Conservation (phyloP, 2,113 vertebrate genomes). For the Notiomystis cincta region DNA sequence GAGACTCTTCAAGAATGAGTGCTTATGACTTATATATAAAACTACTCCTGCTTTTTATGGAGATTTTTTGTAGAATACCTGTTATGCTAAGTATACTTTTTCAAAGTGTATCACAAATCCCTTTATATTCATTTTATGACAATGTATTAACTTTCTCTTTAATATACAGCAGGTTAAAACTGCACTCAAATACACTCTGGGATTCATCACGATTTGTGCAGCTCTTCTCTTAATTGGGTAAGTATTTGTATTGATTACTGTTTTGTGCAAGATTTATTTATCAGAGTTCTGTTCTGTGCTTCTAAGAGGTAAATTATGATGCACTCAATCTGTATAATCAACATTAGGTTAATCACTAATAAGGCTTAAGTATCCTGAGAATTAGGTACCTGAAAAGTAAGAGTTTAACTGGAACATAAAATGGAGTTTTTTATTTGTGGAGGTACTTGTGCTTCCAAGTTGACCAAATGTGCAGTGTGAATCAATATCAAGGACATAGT, state of each 20-base stretch:
- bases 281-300: background rate
- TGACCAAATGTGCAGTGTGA: background rate
- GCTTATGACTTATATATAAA: background rate
- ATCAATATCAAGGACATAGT: background rate
- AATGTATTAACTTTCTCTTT: slow-evolving; percentile 50
- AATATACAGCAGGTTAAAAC: slow-evolving; percentile 88
- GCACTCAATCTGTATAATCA: background rate
- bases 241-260: slow-evolving; percentile 61
- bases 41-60: background rate
- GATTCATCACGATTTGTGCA: slow-evolving; percentile 85
- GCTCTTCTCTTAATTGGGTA: slow-evolving; percentile 95
- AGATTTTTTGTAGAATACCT: background rate
- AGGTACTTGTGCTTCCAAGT: background rate
- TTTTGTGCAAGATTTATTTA: background rate
- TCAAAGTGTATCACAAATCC: background rate
- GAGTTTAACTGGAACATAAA: background rate
- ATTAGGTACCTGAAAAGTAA: background rate
- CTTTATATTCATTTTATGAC: background rate
- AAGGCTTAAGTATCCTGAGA: background rate
- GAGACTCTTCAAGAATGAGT: background rate
- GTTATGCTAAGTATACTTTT: background rate
- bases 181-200: slow-evolving; percentile 89
- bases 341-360: background rate
- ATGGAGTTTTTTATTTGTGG: background rate
- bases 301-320: background rate